phyloP scores from a whole-genome alignment of 2,797 vertebrate genomes.

The Numenius phaeopus region DNA sequence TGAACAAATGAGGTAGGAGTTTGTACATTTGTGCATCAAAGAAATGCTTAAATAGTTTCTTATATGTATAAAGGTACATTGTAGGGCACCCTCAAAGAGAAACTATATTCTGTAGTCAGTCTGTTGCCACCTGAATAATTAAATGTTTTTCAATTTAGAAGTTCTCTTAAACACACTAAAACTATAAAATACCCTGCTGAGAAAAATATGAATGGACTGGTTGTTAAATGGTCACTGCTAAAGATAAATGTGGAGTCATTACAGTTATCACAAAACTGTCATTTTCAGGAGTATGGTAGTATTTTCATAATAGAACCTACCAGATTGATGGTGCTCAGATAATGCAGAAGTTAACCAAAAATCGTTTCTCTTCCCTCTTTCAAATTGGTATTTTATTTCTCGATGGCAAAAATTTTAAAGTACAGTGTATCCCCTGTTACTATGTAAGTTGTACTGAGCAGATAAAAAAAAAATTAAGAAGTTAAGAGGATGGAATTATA shows the following conservation, averaged over 20 bases:
- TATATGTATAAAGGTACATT: slow-evolving; percentile 32
- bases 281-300: background rate
- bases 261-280: background rate
- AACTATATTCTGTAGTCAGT: slow-evolving; percentile 8
- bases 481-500: background rate
- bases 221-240: slow-evolving; percentile 19
- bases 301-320: background rate
- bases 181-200: background rate
- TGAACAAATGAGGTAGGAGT: slow-evolving; percentile 51
- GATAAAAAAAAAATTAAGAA: background rate
- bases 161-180: slow-evolving; percentile 7
- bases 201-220: background rate
- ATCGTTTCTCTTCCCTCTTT: background rate
- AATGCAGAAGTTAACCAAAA: background rate
- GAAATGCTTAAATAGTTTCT: slow-evolving; percentile 38
- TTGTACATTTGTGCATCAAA: slow-evolving; percentile 57
- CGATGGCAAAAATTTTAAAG: background rate
- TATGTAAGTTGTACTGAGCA: background rate
- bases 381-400: background rate
- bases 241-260: background rate
- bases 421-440: background rate
- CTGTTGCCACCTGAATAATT: slow-evolving; percentile 46
- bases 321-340: background rate
- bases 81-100: slow-evolving; percentile 41
- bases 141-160: slow-evolving; percentile 43